Percentiles rank a stretch among this genome's conserved stretches.
Conservation (phyloP, 2,113 vertebrate species). For the Sminthopsis crassicaudata region DNA sequence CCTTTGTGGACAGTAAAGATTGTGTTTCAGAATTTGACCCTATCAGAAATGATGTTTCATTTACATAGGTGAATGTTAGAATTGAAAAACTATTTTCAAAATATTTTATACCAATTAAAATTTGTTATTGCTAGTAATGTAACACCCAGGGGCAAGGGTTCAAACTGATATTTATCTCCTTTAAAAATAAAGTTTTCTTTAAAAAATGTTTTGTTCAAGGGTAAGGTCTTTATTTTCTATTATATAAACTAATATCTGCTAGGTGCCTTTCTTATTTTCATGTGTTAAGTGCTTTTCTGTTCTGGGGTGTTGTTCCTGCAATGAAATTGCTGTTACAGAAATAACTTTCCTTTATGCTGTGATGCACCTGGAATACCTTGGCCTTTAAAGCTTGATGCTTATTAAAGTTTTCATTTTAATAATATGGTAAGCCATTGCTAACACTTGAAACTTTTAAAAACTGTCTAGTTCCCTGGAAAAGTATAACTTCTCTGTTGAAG, state of each 20-base stretch:
- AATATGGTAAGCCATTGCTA: not conserved
- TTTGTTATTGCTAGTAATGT: constrained; percentile 74
- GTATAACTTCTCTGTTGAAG: not conserved
- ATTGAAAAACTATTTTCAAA: constrained; percentile 75
- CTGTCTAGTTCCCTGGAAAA: not conserved
- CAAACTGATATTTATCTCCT: constrained; percentile 32
- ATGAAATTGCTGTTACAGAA: not conserved
- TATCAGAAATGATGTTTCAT: constrained; percentile 67
- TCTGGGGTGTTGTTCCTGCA: not conserved
- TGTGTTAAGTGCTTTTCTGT: constrained; percentile 9
- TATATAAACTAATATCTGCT: not conserved
- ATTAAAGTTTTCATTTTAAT: not conserved
- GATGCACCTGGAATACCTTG: not conserved
- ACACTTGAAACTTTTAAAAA: not conserved
- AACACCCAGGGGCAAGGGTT: constrained; percentile 60
- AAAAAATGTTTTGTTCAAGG: constrained; percentile 68
- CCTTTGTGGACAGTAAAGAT: constrained; percentile 43
- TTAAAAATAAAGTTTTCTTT: constrained; percentile 57
- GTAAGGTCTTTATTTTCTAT: not conserved
- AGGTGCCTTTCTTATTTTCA: not conserved
- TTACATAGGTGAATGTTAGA: constrained; percentile 62
- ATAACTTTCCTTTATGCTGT: not conserved
- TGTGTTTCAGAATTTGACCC: constrained; percentile 74
- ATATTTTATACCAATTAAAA: constrained; percentile 76
- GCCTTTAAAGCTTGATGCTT: not conserved